Conservation (phyloP, 2,888 invertebrate genomes). For the Pollenia amentaria region DNA sequence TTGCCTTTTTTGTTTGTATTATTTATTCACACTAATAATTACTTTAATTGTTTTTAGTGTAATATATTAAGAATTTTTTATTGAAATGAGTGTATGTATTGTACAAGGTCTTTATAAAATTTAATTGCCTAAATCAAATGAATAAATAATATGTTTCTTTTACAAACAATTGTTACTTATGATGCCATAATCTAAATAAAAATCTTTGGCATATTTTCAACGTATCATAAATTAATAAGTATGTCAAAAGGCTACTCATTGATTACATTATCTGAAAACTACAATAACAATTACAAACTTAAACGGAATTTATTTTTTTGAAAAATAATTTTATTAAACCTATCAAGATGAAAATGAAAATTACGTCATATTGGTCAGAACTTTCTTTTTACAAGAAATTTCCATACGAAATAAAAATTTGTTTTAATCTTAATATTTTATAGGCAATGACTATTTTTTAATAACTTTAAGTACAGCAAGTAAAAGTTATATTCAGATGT, state of each 20-base stretch:
- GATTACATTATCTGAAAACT: constrained; percentile 1
- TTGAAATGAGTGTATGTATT: background rate
- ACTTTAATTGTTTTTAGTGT: background rate
- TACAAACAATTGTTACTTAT: background rate
- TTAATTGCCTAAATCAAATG: background rate
- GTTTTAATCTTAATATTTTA: too few relatives aligned
- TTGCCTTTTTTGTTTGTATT: background rate
- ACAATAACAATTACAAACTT: constrained; percentile 1
- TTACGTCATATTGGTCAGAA: constrained; percentile 26
- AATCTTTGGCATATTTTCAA: constrained; percentile 29
- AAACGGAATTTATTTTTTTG: background rate
- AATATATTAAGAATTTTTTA: background rate
- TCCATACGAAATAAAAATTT: too few relatives aligned
- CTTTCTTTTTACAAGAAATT: background rate
- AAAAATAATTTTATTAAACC: constrained; percentile 9
- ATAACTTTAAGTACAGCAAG: too few relatives aligned
- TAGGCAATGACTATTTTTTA: too few relatives aligned
- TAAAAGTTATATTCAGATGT: too few relatives aligned
- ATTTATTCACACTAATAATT: constrained; percentile 16
- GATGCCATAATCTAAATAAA: constrained; percentile 18
- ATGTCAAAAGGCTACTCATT: background rate
- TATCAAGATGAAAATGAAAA: constrained; percentile 29
- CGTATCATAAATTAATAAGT: constrained; percentile 17
- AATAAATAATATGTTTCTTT: background rate
- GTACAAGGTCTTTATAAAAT: background rate